phyloP scores from a whole-genome alignment of 2,113 vertebrate genomes.

The Murina feae region DNA sequence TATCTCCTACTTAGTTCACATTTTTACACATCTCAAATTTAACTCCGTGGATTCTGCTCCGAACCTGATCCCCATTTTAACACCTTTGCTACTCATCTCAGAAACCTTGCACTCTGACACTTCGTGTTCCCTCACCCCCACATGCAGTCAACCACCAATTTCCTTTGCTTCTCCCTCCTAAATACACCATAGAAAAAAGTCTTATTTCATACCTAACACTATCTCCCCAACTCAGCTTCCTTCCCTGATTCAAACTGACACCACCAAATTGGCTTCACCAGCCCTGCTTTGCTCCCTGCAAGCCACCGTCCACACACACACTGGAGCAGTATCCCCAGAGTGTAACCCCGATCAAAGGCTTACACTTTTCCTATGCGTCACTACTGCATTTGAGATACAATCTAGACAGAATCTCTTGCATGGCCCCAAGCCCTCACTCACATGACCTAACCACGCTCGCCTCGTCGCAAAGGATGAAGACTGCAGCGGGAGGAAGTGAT shows the following conservation, averaged over 20 bases:
- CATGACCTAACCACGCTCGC: neutral
- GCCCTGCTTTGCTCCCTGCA: neutral
- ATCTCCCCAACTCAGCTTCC: neutral
- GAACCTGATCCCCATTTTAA: neutral
- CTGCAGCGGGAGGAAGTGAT: neutral
- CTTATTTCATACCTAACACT: neutral
- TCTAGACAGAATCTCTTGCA: neutral
- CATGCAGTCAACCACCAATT: neutral
- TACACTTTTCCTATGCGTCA: neutral
- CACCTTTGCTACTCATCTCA: neutral
- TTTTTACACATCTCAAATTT: neutral
- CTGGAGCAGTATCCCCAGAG: neutral
- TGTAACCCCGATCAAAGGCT: neutral
- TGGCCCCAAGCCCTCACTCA: neutral
- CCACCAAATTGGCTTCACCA: neutral
- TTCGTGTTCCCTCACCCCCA: neutral
- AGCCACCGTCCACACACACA: neutral
- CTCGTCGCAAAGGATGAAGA: neutral
- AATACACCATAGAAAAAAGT: neutral
- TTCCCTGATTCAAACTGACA: neutral
- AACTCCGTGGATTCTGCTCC: neutral
- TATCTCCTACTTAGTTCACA: neutral
- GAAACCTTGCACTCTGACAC: neutral
- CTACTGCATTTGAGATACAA: neutral
- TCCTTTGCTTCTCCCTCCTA: neutral